Evolutionary conservation across 2,888 invertebrate genomes (phyloP).

Genomic region (Muschampia plurimacula): DNA sequence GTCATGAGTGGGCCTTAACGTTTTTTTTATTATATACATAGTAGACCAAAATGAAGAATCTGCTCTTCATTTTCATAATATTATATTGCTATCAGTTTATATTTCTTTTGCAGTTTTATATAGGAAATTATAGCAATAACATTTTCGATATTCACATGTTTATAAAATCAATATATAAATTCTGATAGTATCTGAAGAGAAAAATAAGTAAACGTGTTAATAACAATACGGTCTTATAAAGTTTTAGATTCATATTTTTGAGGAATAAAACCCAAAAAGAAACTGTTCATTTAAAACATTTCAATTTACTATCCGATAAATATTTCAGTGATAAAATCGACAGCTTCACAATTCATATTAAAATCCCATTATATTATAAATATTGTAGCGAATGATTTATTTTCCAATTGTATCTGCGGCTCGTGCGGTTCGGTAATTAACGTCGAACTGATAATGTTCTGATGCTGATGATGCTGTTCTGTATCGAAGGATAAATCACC

Average conservation of each 20-base stretch:
- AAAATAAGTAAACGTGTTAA: too few species aligned
- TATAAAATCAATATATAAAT: too few species aligned
- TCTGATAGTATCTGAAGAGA: too few species aligned
- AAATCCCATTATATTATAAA: slow-evolving; percentile 20
- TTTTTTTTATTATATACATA: too few species aligned
- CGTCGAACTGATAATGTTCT: slow-evolving; percentile 12
- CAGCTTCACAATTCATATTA: slow-evolving; percentile 13
- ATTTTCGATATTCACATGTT: too few species aligned
- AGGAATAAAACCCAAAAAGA: not conserved
- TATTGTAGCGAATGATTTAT: slow-evolving; percentile 20
- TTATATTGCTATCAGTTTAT: too few species aligned
- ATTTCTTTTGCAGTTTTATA: too few species aligned
- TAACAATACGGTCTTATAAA: not conserved
- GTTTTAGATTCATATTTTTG: not conserved
- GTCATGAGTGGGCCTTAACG: too few species aligned
- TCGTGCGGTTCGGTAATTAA: slow-evolving; percentile 9
- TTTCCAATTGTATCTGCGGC: slow-evolving; percentile 14
- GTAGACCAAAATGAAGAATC: too few species aligned
- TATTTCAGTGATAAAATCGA: not conserved
- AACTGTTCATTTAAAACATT: slow-evolving; percentile 6
- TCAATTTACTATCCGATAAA: slow-evolving; percentile 6
- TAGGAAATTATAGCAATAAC: too few species aligned
- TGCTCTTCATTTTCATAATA: too few species aligned
- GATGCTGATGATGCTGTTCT: not conserved
- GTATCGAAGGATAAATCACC: not conserved